A percentile compares a stretch with the other conserved stretches of the same genome.
phyloP scores from a whole-genome alignment of 2,888 invertebrate genomes.

The Philonicus albiceps region DNA sequence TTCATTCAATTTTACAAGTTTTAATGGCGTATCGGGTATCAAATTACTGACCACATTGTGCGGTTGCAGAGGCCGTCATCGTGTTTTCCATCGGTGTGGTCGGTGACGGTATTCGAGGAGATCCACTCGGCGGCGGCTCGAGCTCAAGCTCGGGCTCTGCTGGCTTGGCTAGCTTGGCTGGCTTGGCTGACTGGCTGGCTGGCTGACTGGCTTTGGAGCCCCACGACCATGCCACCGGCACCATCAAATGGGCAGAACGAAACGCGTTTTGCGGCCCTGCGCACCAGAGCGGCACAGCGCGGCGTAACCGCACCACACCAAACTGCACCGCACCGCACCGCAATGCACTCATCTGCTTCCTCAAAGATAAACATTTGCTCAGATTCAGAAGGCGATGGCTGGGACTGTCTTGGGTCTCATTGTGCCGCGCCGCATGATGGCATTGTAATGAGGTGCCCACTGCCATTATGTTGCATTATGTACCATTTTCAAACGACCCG shows the following conservation, averaged over 20 bases:
- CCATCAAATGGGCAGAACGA: neutral
- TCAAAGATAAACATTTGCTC: neutral
- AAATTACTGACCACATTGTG: conserved; percentile 51
- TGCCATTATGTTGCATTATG: neutral
- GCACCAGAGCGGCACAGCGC: neutral
- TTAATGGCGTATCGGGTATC: conserved; percentile 55
- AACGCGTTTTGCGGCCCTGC: conserved; percentile 6
- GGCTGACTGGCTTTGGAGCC: neutral
- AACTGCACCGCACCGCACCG: neutral
- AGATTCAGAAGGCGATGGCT: neutral
- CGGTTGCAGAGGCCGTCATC: conserved; percentile 47
- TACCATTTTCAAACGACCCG: neutral
- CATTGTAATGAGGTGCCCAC: neutral
- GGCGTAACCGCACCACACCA: neutral
- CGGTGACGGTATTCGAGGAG: conserved; percentile 41
- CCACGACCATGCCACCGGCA: neutral
- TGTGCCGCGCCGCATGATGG: neutral
- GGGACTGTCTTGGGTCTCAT: neutral
- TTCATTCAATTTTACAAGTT: conserved; percentile 54
- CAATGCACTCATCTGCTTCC: neutral
- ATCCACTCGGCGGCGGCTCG: neutral
- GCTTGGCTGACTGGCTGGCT: too few relatives aligned
- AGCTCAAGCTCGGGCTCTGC: neutral
- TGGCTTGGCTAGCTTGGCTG: neutral
- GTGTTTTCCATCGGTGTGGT: conserved; percentile 45